Base-by-base conservation (phyloP, 53 echinoderm and acorn worm species). In the Apostichopus leukothele region DNA sequence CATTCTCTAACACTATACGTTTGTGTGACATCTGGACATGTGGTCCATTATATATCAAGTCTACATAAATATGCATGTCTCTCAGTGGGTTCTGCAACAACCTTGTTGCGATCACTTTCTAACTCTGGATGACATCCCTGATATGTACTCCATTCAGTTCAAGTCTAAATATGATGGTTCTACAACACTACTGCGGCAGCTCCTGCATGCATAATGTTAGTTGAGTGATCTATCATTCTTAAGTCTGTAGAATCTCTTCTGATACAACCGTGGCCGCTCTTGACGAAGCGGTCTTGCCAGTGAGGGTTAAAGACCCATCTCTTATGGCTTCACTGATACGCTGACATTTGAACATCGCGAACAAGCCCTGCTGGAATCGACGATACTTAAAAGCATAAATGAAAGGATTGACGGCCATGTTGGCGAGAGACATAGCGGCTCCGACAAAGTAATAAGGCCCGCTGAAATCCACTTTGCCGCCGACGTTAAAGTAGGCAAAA, bases 361-460 rank as follows among this genome's bases (percentile, higher is more conserved):
- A 2, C 74, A 91, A 67, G 27, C 67, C 91, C 39, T 55, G 54
- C 67, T 88, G 74, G 51, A 91, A 91, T 20, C 88, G 79, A 14
- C 67, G 75, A 50, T 91, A 91, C 75, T 91, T 88, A 61, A 95
- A 90, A 16, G 91, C 79, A 60, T 92, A 92, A 51, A 92, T 87
- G 88, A 90, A 86, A 26, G 92, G 92, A 73, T 92, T 92, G 13
- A 90, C 83, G 12, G 60, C 74, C 53, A 86, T 86, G 76, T 92
- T 92, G 0, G 78, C 50, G 67, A 79, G 89, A 21, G 86, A 90
- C 76, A 92, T 79, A 18, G 83, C 83, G n/a, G 86, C 75, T 18
- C 78, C 60, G n/a, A 90, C 60, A n/a, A 78, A 84, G 50, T 80
- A 90, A n/a, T 53, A 76, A 39, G 86, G 76, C 13, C 63, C 78